Percentiles rank a stretch among this genome's conserved stretches.
Evolutionary conservation across 2,797 vertebrate species (phyloP).

Genomic region (Paedocypris micromegethes): DNA sequence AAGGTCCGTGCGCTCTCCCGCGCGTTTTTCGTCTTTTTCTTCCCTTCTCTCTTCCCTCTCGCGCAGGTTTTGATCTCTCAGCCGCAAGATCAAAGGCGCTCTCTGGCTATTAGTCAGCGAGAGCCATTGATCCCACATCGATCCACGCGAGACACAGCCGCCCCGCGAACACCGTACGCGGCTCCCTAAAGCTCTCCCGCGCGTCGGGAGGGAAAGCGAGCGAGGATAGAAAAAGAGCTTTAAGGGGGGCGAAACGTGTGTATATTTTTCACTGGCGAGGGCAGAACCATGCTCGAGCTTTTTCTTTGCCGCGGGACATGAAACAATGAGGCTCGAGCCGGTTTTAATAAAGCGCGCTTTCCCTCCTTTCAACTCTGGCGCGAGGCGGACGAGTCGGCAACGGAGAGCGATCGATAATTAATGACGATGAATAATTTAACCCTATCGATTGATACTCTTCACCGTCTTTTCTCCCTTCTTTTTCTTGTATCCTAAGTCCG

Average conservation of each 20-base stretch:
- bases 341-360: conserved; percentile 84
- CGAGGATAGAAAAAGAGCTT: conserved; percentile 41
- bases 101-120: conserved; percentile 84
- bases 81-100: conserved; percentile 84
- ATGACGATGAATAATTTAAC: conserved; percentile 93
- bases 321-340: conserved; percentile 87
- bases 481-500: conserved; percentile 73
- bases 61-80: conserved; percentile 81
- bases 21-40: conserved; percentile 55
- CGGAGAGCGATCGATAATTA: conserved; percentile 89
- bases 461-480: conserved; percentile 63
- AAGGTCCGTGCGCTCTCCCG: conserved; percentile 73
- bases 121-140: conserved; percentile 85
- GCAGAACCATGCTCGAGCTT: conserved; percentile 75
- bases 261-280: conserved; percentile 62
- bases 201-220: conserved; percentile 62
- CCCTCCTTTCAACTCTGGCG: conserved; percentile 85
- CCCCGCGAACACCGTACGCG: conserved; percentile 74
- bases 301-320: conserved; percentile 86
- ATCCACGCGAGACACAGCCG: conserved; percentile 79
- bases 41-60: conserved; percentile 62
- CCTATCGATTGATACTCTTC: conserved; percentile 82
- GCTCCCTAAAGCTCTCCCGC: conserved; percentile 76
- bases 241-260: conserved; percentile 49
- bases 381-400: conserved; percentile 82